Evolutionary conservation across 2,797 vertebrate genomes (phyloP).

Genomic region (Enteromius unitaeniatus): DNA sequence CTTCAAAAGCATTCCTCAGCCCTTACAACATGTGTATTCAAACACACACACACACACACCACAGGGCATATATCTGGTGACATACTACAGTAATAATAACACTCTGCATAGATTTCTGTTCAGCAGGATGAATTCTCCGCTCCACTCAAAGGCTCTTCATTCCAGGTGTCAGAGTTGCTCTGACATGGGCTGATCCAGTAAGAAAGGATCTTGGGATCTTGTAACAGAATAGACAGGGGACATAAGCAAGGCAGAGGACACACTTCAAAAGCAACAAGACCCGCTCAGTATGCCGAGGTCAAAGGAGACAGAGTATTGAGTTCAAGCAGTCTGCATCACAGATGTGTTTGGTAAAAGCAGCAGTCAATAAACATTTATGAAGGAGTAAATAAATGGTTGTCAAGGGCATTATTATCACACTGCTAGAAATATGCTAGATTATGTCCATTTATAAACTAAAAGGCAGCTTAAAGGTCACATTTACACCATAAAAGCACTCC

Average conservation of each 20-base stretch:
- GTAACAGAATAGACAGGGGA: not conserved
- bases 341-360: slow-evolving; percentile 17
- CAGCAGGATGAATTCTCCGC: not conserved
- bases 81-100: slow-evolving; percentile 49
- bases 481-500: not conserved
- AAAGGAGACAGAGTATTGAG: slow-evolving; percentile 20
- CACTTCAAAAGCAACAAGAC: slow-evolving; percentile 8
- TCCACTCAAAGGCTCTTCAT: slow-evolving; percentile 9
- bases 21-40: slow-evolving; percentile 63
- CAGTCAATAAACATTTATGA: not conserved
- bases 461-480: not conserved
- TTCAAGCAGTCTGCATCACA: not conserved
- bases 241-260: not conserved
- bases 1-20: slow-evolving; percentile 79
- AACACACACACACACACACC: slow-evolving; percentile 32
- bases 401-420: not conserved
- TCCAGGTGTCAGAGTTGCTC: slow-evolving; percentile 13
- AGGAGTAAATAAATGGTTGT: not conserved
- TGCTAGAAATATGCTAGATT: not conserved
- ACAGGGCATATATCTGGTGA: slow-evolving; percentile 46
- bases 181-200: slow-evolving; percentile 7
- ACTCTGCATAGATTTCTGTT: slow-evolving; percentile 36
- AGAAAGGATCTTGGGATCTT: not conserved
- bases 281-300: slow-evolving; percentile 1
- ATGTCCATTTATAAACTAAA: slow-evolving; percentile 11